Conservation (phyloP, 2,888 invertebrate genomes). For the Metalampra italica region DNA sequence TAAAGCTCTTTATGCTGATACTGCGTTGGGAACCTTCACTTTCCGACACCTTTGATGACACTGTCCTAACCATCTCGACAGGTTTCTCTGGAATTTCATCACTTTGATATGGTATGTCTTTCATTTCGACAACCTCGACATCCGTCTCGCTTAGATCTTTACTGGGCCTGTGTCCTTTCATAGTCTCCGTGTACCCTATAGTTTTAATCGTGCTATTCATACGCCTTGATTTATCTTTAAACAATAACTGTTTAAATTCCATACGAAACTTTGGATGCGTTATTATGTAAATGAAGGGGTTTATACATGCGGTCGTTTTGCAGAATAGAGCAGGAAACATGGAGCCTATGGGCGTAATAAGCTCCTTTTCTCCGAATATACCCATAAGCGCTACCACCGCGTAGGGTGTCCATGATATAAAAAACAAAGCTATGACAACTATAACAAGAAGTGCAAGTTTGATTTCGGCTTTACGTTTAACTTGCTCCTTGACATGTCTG, state of each 20-base stretch:
- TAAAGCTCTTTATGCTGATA: conserved; percentile 59
- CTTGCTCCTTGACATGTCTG: conserved; percentile 78
- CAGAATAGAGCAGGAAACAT: conserved; percentile 89
- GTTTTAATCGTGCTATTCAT: conserved; percentile 60
- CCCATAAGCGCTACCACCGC: conserved; percentile 86
- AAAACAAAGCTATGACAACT: conserved; percentile 85
- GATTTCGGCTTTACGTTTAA: conserved; percentile 84
- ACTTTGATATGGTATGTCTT: conserved; percentile 59
- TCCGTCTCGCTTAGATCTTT: conserved; percentile 68
- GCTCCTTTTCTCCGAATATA: conserved; percentile 80
- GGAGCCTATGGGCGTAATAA: conserved; percentile 83
- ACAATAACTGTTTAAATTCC: conserved; percentile 74
- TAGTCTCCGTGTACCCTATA: conserved; percentile 49
- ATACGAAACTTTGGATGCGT: conserved; percentile 87
- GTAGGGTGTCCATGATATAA: conserved; percentile 90
- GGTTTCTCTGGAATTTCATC: conserved; percentile 19
- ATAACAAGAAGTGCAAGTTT: conserved; percentile 84
- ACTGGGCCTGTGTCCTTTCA: conserved; percentile 51
- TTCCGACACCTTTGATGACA: conserved; percentile 51
- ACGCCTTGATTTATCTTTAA: conserved; percentile 55
- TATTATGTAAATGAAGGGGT: conserved; percentile 88
- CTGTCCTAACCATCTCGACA: conserved; percentile 37
- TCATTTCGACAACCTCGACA: conserved; percentile 76
- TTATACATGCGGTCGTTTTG: conserved; percentile 88
- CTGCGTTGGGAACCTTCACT: conserved; percentile 54